Conservation (phyloP, 2,113 vertebrate genomes). For the Galbula dea region DNA sequence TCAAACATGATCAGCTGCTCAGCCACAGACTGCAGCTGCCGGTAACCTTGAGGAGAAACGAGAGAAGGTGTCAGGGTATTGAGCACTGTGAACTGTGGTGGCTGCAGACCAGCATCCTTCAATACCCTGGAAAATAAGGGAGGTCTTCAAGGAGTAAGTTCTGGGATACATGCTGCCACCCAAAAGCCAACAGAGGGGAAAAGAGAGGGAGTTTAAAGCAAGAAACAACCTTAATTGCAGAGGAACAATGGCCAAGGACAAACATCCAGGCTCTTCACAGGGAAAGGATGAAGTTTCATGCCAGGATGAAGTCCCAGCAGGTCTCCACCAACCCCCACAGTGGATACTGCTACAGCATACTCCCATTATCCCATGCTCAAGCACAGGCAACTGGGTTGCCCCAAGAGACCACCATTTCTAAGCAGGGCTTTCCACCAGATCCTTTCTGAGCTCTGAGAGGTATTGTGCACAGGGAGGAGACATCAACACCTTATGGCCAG, state of each 20-base stretch:
- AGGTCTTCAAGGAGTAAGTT: not conserved
- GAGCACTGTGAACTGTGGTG: fast-evolving
- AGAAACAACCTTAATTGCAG: not conserved
- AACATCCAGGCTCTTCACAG: not conserved
- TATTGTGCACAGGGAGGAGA: not conserved
- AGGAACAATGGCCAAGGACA: not conserved
- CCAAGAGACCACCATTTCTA: not conserved
- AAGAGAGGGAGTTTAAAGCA: not conserved
- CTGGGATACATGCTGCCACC: not conserved
- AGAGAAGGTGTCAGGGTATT: fast-evolving
- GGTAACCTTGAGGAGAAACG: not conserved
- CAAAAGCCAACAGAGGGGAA: not conserved
- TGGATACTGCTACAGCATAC: not conserved
- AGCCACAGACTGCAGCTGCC: constrained; percentile 46
- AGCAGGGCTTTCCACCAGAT: too few species aligned
- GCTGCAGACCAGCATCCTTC: not conserved
- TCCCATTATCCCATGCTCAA: not conserved
- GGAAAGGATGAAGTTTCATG: not conserved
- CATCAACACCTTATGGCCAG: not conserved
- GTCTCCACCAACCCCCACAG: not conserved
- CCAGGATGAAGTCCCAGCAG: not conserved
- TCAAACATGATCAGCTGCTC: constrained; percentile 64
- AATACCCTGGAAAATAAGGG: not conserved
- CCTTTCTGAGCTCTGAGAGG: not conserved
- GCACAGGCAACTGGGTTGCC: not conserved